Conservation (phyloP, 2,888 invertebrate genomes). For the Halictus quadricinctus region DNA sequence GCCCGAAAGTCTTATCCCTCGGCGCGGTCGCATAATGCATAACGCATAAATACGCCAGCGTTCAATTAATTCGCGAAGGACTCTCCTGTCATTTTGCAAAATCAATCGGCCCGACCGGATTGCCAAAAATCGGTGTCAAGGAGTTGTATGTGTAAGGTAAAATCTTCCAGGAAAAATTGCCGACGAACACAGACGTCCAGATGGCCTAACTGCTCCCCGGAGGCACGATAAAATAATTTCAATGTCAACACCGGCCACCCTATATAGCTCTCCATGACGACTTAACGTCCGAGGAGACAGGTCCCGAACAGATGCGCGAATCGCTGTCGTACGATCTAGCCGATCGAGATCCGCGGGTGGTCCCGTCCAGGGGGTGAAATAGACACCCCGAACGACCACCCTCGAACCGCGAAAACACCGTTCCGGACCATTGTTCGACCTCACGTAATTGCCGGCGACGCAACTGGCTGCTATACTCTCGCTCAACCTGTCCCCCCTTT, state of each 20-base stretch:
- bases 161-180: not conserved
- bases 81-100: not conserved
- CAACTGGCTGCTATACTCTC: slow-evolving; percentile 7
- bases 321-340: slow-evolving; percentile 28
- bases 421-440: slow-evolving; percentile 5
- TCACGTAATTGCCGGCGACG: slow-evolving; percentile 33
- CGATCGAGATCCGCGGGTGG: slow-evolving; percentile 72
- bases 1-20: slow-evolving; percentile 80
- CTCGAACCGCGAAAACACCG: slow-evolving; percentile 15
- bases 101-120: not conserved
- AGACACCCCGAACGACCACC: slow-evolving; percentile 34
- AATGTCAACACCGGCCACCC: slow-evolving; percentile 60
- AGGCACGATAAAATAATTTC: slow-evolving; percentile 63
- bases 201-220: slow-evolving; percentile 51
- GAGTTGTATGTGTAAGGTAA: slow-evolving; percentile 63
- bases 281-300: slow-evolving; percentile 30
- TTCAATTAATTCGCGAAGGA: slow-evolving; percentile 76
- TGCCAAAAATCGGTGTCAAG: slow-evolving; percentile 68
- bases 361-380: slow-evolving; percentile 36
- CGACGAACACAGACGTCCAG: slow-evolving; percentile 1
- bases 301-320: slow-evolving; percentile 32
- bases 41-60: slow-evolving; percentile 76
- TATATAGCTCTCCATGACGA: slow-evolving; percentile 18
- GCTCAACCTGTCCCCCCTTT: not conserved
- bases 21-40: slow-evolving; percentile 71